phyloP scores from a whole-genome alignment of 2,888 invertebrate species.

The Helobdella robusta region DNA sequence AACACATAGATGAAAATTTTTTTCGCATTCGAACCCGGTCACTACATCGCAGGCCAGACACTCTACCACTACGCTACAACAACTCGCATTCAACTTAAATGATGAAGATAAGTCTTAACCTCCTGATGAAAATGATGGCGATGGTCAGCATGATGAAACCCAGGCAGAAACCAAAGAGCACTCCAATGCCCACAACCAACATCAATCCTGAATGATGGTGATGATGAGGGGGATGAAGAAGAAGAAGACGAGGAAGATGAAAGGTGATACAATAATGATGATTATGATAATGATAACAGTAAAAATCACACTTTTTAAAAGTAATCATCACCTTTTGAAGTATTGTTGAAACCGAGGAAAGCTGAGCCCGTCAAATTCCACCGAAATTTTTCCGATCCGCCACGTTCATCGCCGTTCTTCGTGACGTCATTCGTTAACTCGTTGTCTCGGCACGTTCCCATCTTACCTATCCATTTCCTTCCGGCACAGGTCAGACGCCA shows the following conservation, averaged over 20 bases:
- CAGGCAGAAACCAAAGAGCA: conserved; percentile 22
- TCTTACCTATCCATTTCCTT: conserved; percentile 10
- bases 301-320: not conserved
- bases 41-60: no score
- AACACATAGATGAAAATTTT: no score
- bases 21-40: no score
- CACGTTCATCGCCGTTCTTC: not conserved
- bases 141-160: conserved; percentile 24
- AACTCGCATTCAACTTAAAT: not conserved
- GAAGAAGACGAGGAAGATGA: not conserved
- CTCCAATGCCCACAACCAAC: conserved; percentile 19
- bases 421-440: not conserved
- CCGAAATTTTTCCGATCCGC: conserved; percentile 5
- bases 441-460: not conserved
- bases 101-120: not conserved
- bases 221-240: not conserved
- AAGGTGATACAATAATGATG: not conserved
- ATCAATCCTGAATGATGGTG: conserved; percentile 6
- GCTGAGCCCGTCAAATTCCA: conserved; percentile 9
- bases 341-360: conserved; percentile 19
- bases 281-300: not conserved
- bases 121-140: conserved; percentile 20
- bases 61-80: no score
- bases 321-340: conserved; percentile 10
- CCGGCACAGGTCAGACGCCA: conserved; percentile 11